Base-by-base conservation (phyloP, 2,113 vertebrate species). In the Gopherus evgoodei region DNA sequence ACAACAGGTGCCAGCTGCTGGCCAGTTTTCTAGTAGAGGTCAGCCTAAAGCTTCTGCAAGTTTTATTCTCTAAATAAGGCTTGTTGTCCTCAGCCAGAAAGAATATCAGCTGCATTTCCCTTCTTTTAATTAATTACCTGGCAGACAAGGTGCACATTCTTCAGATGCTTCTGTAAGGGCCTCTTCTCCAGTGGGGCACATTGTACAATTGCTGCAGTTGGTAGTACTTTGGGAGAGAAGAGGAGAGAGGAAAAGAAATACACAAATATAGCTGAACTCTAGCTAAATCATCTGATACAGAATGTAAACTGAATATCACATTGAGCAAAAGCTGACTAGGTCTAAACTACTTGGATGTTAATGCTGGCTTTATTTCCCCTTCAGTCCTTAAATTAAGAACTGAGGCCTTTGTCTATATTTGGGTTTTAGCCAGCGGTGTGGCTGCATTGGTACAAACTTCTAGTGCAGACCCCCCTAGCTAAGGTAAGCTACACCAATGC, bases 121-220 rank as follows among this genome's bases (percentile, higher is more conserved):
- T 24, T 3, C 52, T 50, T 44, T 9, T 82, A 0, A 0, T 17
- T 2, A 81, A 0, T 44, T 49, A 99, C 99, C 99, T 98, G 99
- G 98, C 1, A 54, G 98, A 96, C 99, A 99, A 2, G 79, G 97
- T 21, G 93, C 83, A 44, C 99, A 99, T 21, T 95, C 93, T 94
- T 84, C 97, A 2, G 98, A 94, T 0, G 98, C 98, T 9, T 91
- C 83, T 80, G 62, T 90, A 0, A 98, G 95, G 85, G 99, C 96
- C 91, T 99, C 99, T 11, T 94, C 97, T 9, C 99, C 99, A 1
- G 79, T 95, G 0, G 98, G 98, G 83, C 99, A 99, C 7, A 89
- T 69, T 83, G 88, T 96, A 29, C 99, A 99, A 49, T 17, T 76
- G 0, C 76, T 38, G 97, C 99, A 99, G 65, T 97, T 93, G 76